Evolutionary conservation across 1,140 invertebrate genomes (phyloP).

Genomic region (Magallana angulata): DNA sequence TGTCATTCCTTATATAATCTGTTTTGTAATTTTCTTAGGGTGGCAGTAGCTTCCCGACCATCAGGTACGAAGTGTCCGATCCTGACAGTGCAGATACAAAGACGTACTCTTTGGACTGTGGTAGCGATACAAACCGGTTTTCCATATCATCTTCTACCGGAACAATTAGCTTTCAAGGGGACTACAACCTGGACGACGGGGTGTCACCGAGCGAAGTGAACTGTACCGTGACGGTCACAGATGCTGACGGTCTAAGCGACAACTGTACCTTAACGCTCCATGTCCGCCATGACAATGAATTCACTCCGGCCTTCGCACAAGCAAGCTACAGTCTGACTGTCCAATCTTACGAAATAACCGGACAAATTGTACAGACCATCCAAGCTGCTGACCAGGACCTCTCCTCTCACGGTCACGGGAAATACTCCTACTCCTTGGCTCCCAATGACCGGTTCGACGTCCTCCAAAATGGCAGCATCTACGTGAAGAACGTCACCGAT

Average conservation of each 20-base stretch:
- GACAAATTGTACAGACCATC: slow-evolving; percentile 38
- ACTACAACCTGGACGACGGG: slow-evolving; percentile 34
- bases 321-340: slow-evolving; percentile 7
- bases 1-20: too few relatives aligned
- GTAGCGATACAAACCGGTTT: slow-evolving; percentile 32
- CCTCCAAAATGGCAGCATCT: slow-evolving; percentile 18
- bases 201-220: slow-evolving; percentile 38
- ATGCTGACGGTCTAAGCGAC: slow-evolving; percentile 38
- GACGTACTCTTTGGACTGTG: slow-evolving; percentile 42
- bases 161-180: slow-evolving; percentile 35
- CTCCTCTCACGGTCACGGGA: neutral
- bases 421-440: neutral
- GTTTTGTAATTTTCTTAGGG: neutral
- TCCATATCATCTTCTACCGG: slow-evolving; percentile 24
- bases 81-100: slow-evolving; percentile 38
- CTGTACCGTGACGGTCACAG: slow-evolving; percentile 42
- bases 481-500: neutral
- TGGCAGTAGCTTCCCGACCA: slow-evolving; percentile 33
- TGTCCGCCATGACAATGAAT: slow-evolving; percentile 42
- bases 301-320: slow-evolving; percentile 21
- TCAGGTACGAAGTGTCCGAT: slow-evolving; percentile 35
- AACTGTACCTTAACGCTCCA: slow-evolving; percentile 27
- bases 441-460: neutral
- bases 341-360: slow-evolving; percentile 24
- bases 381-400: slow-evolving; percentile 42